Conservation (phyloP, 2,888 invertebrate species). For the Acrocera orbiculus region DNA sequence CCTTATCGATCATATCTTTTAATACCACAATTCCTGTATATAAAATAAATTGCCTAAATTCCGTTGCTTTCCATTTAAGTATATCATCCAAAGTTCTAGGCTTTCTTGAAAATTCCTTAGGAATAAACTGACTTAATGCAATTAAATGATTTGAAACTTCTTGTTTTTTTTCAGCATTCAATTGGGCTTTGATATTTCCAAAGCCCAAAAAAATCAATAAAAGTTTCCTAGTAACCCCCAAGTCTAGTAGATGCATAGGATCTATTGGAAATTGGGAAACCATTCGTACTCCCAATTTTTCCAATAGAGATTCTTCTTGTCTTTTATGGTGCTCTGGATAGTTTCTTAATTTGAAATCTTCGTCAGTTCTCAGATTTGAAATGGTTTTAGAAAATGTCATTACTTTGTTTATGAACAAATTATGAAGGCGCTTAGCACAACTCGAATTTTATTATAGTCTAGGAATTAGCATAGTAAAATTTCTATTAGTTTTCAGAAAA, state of each 20-base stretch:
- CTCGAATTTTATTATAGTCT: too few species aligned
- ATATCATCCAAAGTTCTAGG: slow-evolving; percentile 9
- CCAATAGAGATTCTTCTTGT: slow-evolving; percentile 1
- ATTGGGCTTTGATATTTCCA: neutral
- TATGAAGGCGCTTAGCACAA: too few species aligned
- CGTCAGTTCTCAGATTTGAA: slow-evolving; percentile 4
- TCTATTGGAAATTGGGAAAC: slow-evolving; percentile 2
- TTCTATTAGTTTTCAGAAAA: too few species aligned
- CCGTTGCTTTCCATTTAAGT: slow-evolving; percentile 9
- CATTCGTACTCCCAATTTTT: slow-evolving; percentile 1
- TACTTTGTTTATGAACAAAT: slow-evolving; percentile 6
- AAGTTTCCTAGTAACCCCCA: slow-evolving; percentile 1
- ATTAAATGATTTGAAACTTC: slow-evolving; percentile 2
- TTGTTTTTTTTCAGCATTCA: neutral
- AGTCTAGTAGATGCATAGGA: slow-evolving; percentile 2
- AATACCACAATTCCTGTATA: too few species aligned
- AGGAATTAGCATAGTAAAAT: too few species aligned
- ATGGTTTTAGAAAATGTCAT: slow-evolving; percentile 2
- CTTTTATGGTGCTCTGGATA: slow-evolving; percentile 4
- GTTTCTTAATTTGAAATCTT: slow-evolving; percentile 5
- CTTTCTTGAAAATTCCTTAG: slow-evolving; percentile 8
- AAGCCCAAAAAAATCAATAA: neutral
- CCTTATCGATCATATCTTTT: slow-evolving; percentile 7
- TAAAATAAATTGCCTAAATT: slow-evolving; percentile 9
- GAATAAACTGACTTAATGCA: slow-evolving; percentile 2